A percentile compares a stretch with the other conserved stretches of the same genome.
Conservation (phyloP, 2,113 vertebrate species). For the Mugil cephalus region DNA sequence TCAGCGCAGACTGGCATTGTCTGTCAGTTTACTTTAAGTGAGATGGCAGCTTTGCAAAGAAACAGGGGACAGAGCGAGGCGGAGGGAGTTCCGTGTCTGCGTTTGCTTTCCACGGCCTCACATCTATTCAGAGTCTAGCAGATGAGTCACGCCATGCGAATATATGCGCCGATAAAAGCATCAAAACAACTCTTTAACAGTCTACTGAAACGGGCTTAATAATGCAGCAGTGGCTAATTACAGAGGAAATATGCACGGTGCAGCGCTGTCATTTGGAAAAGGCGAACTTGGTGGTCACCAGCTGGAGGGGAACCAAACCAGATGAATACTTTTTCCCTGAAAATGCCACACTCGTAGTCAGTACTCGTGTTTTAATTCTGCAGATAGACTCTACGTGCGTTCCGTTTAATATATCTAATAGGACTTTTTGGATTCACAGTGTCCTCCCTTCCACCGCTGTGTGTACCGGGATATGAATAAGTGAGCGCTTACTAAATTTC, state of each 20-base stretch:
- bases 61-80: neutral
- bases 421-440: neutral
- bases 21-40: neutral
- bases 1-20: neutral
- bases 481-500: neutral
- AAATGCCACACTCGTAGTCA: neutral
- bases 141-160: conserved; percentile 9
- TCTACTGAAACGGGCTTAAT: neutral
- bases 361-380: neutral
- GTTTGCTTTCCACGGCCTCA: conserved; percentile 21
- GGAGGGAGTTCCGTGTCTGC: neutral
- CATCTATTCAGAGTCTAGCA: neutral
- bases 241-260: neutral
- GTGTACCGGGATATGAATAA: neutral
- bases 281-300: neutral
- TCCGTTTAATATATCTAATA: too few species aligned
- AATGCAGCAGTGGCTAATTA: neutral
- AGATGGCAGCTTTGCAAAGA: conserved; percentile 4
- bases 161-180: neutral
- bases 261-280: neutral
- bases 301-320: neutral
- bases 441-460: neutral
- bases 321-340: neutral
- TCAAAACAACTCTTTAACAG: neutral
- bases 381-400: neutral